Percentiles rank a stretch among this genome's conserved stretches.
These are phyloP conservation scores for Eilema depressum DNA, from an alignment of 2,888 invertebrate genomes.

Conservation along the genomic window DNA sequence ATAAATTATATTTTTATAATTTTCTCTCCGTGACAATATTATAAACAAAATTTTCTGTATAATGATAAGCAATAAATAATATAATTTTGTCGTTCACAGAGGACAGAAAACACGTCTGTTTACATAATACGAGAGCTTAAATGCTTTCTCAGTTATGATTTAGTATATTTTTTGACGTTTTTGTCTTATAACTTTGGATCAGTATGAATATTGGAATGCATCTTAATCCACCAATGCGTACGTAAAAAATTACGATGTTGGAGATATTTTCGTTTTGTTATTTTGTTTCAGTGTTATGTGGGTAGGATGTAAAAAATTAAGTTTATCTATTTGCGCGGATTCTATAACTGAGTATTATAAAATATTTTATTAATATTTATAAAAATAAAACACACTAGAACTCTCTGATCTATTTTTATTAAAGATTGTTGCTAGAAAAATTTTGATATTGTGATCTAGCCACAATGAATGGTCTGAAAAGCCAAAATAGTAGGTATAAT, in stretches of 20 bases:
- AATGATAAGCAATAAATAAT: constrained; percentile 54
- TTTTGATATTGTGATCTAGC: too few relatives aligned
- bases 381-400: background rate
- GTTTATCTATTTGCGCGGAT: constrained; percentile 9
- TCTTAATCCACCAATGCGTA: constrained; percentile 44
- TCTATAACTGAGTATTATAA: background rate
- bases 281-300: constrained; percentile 26
- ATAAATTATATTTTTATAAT: constrained; percentile 78
- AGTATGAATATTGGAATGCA: constrained; percentile 38
- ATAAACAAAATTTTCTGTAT: constrained; percentile 69
- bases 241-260: constrained; percentile 31
- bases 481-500: too few relatives aligned
- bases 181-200: constrained; percentile 53
- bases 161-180: constrained; percentile 52
- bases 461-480: too few relatives aligned
- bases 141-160: constrained; percentile 51
- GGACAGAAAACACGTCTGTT: constrained; percentile 68
- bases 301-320: constrained; percentile 29
- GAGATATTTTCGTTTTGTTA: constrained; percentile 31
- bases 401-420: background rate
- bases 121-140: constrained; percentile 62
- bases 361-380: background rate
- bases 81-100: constrained; percentile 64
- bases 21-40: constrained; percentile 67
- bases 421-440: background rate